Conservation (phyloP, 2,888 invertebrate species). For the Lithophane semibrunnea region DNA sequence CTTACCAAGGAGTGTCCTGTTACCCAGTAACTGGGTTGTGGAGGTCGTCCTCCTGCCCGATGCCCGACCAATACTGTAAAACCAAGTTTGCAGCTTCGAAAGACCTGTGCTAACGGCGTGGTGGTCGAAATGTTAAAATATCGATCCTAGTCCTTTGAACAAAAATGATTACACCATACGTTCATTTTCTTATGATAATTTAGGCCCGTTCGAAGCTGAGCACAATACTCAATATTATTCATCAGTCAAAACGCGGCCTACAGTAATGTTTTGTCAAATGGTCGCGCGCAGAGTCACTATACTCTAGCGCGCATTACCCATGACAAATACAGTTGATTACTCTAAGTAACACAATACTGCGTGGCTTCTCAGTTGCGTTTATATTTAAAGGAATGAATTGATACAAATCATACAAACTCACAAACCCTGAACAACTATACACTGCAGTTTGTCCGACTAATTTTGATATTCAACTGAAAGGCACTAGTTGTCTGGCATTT, state of each 20-base stretch:
- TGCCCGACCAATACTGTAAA: no score
- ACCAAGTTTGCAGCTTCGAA: no score
- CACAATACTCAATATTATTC: conserved; percentile 5
- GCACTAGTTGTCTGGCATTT: no score
- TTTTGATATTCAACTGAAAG: neutral
- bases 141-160: no score
- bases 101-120: no score
- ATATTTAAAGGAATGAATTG: neutral
- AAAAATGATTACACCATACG: neutral
- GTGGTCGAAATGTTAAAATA: no score
- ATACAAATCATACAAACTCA: neutral
- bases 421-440: neutral
- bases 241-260: conserved; percentile 64
- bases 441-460: neutral
- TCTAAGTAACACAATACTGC: neutral
- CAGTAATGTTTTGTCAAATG: conserved; percentile 52
- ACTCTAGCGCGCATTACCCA: conserved; percentile 63
- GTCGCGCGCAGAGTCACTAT: conserved; percentile 51
- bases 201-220: conserved; percentile 65
- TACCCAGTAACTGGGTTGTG: no score
- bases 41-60: no score
- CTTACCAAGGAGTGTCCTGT: no score
- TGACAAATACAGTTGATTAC: conserved; percentile 43
- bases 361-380: neutral
- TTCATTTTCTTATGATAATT: neutral